Base-by-base conservation (phyloP, 2,888 invertebrate genomes). In the Tachina fera region DNA sequence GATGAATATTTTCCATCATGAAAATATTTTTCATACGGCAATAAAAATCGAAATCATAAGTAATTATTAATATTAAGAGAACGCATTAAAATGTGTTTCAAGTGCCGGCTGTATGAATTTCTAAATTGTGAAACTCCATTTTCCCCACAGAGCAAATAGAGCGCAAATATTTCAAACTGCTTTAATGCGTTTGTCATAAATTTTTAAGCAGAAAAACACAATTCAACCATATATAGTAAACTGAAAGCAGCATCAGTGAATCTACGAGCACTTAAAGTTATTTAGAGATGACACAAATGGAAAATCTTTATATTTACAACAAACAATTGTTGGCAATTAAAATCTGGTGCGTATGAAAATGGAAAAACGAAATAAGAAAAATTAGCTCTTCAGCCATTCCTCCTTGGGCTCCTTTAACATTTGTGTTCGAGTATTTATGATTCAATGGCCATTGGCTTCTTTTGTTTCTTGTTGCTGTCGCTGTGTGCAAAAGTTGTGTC, bases 271-370 rank as follows among this genome's bases (percentile, higher is more conserved):
- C 43, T 81, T 70, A 47, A 51, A 77, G 76, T 77, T 77, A 47
- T 83, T 82, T 76, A 71, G 82, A 63, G 65, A 77, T 60, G 63
- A 75, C 68, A 70, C 53, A 45, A 75, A 56, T 75, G 61, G 31
- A 61, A 77, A 70, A 68, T 77, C 68, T 68, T 77, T 78, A 51
- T 67, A 39, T 16, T 53, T 11, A 51, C 82, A 78, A 83, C 72
- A 82, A 79, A 86, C 84, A 87, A 87, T 87, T 87, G 86, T 79
- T 87, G 87, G 87, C 87, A 87, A 87, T 87, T 87, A 87, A 87
- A 87, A 87, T 87, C 85, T 87, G 83, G 87, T 87, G 87, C 84
- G 82, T 74, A 82, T 76, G 85, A 84, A 80, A 60, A 78, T 72
- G 56, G 10, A 19, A 49, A 76, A 70, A 43, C 19, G 41, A 74